phyloP scores from a whole-genome alignment of 2,113 vertebrate species.

The Oreochromis aureus region DNA sequence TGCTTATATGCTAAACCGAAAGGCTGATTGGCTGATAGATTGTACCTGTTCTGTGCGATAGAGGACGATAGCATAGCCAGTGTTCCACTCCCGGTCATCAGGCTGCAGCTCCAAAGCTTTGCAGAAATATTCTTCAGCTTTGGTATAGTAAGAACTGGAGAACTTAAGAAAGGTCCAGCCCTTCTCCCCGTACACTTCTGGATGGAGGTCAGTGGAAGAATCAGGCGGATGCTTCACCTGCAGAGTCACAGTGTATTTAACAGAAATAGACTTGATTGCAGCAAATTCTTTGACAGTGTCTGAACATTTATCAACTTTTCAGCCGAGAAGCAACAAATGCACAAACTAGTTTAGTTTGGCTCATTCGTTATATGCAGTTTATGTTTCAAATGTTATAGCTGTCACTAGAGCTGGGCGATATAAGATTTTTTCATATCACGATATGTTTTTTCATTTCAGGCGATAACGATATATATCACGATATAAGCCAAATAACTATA shows the following conservation, averaged over 20 bases:
- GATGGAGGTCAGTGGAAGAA: neutral
- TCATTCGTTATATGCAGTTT: neutral
- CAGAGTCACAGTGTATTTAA: neutral
- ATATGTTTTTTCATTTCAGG: no score
- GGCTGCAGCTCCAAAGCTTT: neutral
- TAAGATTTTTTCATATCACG: no score
- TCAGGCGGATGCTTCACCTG: neutral
- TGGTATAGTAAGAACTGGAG: neutral
- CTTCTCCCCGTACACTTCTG: neutral
- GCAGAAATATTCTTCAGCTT: rapidly evolving
- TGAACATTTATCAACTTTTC: neutral
- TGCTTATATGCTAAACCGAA: neutral
- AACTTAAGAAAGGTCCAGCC: slow-evolving; percentile 1
- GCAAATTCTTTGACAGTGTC: neutral
- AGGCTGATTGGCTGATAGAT: neutral
- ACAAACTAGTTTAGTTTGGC: neutral
- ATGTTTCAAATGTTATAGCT: neutral
- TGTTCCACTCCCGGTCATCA: neutral
- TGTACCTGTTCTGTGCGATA: neutral
- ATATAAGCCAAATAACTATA: no score
- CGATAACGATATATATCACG: no score
- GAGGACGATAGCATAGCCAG: neutral
- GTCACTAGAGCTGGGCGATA: no score
- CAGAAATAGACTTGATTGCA: neutral
- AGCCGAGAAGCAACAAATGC: neutral